Evolutionary conservation across 2,888 invertebrate species (phyloP).

Genomic region (Melanotus villosus): DNA sequence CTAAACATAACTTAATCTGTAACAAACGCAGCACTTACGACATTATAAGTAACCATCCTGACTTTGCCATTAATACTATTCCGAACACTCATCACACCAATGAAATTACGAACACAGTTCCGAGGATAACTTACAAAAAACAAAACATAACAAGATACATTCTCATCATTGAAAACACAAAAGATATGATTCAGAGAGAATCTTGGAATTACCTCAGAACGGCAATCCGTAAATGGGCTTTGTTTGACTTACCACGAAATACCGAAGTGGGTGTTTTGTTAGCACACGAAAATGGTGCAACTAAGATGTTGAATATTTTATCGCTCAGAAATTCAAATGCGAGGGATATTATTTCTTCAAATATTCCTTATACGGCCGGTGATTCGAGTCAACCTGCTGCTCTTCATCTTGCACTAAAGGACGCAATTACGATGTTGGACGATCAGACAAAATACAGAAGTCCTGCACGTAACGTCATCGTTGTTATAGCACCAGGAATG

Average conservation of each 20-base stretch:
- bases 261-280: slow-evolving; percentile 71
- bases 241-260: slow-evolving; percentile 71
- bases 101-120: slow-evolving; percentile 67
- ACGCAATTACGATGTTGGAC: slow-evolving; percentile 69
- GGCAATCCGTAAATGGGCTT: slow-evolving; percentile 74
- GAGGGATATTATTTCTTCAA: slow-evolving; percentile 67
- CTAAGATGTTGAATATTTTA: slow-evolving; percentile 63
- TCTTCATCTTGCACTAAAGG: slow-evolving; percentile 68
- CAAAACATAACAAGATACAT: slow-evolving; percentile 72
- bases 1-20: slow-evolving; percentile 78
- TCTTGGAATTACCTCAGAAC: slow-evolving; percentile 74
- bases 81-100: slow-evolving; percentile 57
- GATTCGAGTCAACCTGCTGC: slow-evolving; percentile 70
- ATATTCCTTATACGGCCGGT: slow-evolving; percentile 70
- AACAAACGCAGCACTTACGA: slow-evolving; percentile 73
- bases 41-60: slow-evolving; percentile 71
- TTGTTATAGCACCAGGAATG: slow-evolving; percentile 73
- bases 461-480: slow-evolving; percentile 71
- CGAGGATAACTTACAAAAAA: slow-evolving; percentile 70
- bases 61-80: slow-evolving; percentile 65
- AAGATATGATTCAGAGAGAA: slow-evolving; percentile 72
- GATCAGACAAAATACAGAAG: slow-evolving; percentile 66
- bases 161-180: slow-evolving; percentile 73
- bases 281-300: slow-evolving; percentile 66
- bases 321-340: slow-evolving; percentile 61